phyloP scores from a whole-genome alignment of 2,888 invertebrate species.

The Drosophila pseudotakahashii region DNA sequence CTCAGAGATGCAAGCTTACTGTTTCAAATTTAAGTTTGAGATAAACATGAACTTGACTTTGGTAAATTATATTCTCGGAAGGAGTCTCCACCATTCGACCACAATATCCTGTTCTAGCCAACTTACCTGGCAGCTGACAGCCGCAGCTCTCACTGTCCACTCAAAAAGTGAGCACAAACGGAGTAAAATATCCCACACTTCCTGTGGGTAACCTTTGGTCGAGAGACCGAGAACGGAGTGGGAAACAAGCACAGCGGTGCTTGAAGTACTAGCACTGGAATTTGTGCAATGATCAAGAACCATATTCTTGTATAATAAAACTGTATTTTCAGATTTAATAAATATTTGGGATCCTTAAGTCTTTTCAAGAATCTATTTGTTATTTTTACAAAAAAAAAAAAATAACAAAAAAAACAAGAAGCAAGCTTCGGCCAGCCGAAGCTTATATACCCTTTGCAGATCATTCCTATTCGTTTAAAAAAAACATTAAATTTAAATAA shows the following conservation, averaged over 20 bases:
- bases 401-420: too few relatives aligned
- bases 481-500: too few relatives aligned
- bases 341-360: too few relatives aligned
- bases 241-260: neutral
- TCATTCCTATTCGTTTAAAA: too few relatives aligned
- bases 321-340: too few relatives aligned
- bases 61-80: neutral
- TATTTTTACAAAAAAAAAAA: too few relatives aligned
- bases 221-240: neutral
- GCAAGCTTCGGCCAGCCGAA: too few relatives aligned
- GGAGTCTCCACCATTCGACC: constrained; percentile 13
- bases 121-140: constrained; percentile 28
- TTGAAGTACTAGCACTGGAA: too few relatives aligned
- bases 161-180: constrained; percentile 10
- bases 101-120: constrained; percentile 22
- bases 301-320: too few relatives aligned
- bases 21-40: too few relatives aligned
- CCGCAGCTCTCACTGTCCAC: constrained; percentile 20
- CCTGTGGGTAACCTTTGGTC: constrained; percentile 5
- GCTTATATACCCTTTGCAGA: too few relatives aligned
- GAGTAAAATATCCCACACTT: neutral
- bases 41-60: neutral
- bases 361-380: too few relatives aligned
- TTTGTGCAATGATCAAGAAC: neutral
- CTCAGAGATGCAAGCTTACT: neutral